Percentiles rank a stretch among this genome's conserved stretches.
Evolutionary conservation across 2,113 vertebrate species (phyloP).

Genomic region (Alexandromys fortis): DNA sequence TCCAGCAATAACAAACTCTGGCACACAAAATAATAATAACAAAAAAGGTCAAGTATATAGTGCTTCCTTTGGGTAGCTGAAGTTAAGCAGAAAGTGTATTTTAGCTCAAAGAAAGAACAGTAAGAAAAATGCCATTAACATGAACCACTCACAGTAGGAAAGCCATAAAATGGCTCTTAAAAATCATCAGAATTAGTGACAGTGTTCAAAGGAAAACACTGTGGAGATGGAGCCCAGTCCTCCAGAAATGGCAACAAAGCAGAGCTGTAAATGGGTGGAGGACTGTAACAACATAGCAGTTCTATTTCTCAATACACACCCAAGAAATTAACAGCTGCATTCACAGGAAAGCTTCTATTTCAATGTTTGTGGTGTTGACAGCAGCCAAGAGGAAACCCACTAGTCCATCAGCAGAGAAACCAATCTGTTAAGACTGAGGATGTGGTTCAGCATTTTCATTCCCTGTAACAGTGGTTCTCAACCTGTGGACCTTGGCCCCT

Average conservation of each 20-base stretch:
- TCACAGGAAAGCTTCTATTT: not conserved
- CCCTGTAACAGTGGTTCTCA: not conserved
- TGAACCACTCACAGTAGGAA: not conserved
- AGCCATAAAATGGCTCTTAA: not conserved
- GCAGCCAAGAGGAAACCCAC: not conserved
- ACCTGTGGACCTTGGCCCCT: not conserved
- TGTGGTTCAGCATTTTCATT: not conserved
- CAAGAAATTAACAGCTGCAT: not conserved
- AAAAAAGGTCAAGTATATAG: not conserved
- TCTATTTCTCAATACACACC: not conserved
- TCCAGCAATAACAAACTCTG: not conserved
- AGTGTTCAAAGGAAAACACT: constrained; percentile 4
- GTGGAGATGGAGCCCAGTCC: not conserved
- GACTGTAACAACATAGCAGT: too few species aligned
- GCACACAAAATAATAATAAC: not conserved
- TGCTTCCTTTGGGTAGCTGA: not conserved
- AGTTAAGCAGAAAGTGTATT: not conserved
- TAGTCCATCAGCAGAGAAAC: not conserved
- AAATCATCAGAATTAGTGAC: not conserved
- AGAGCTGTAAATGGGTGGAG: not conserved
- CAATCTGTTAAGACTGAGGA: not conserved
- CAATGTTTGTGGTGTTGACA: not conserved
- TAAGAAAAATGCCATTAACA: constrained; percentile 8
- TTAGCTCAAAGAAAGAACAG: not conserved
- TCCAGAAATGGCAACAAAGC: not conserved